Percentiles rank a stretch among this genome's conserved stretches.
Evolutionary conservation across 2,113 vertebrate genomes (phyloP).

Genomic region (Plestiodon gilberti): DNA sequence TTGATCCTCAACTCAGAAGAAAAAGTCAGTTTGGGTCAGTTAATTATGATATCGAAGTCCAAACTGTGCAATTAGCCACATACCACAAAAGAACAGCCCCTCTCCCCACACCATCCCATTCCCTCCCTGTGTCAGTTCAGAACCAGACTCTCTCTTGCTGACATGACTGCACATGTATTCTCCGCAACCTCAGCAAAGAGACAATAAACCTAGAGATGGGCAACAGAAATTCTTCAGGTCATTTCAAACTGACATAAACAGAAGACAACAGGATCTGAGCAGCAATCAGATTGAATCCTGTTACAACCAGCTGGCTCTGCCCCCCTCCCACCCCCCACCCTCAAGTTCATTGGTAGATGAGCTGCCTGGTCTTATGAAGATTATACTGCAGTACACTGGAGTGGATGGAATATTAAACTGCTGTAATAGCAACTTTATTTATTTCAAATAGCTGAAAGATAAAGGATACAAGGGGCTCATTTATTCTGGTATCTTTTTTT

Average conservation of each 20-base stretch:
- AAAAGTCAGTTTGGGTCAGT: conserved; percentile 53
- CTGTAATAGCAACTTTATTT: conserved; percentile 34
- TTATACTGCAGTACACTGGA: conserved; percentile 55
- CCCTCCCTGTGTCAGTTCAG: conserved; percentile 40
- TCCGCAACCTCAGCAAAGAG: conserved; percentile 39
- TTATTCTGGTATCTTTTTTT: conserved; percentile 7
- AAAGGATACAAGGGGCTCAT: conserved; percentile 7
- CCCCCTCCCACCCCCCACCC: neutral
- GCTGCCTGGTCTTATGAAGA: conserved; percentile 58
- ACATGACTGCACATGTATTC: conserved; percentile 39
- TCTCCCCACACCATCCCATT: conserved; percentile 29
- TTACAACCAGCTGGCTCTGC: conserved; percentile 54
- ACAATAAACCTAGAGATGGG: conserved; percentile 22
- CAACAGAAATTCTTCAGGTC: conserved; percentile 66
- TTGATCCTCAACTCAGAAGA: too few relatives aligned
- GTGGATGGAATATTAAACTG: conserved; percentile 65
- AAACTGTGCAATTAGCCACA: conserved; percentile 47
- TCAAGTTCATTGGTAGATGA: conserved; percentile 49
- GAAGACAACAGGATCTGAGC: conserved; percentile 41
- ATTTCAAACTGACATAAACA: conserved; percentile 65
- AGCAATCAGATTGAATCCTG: conserved; percentile 55
- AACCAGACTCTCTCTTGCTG: conserved; percentile 29
- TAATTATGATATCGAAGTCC: conserved; percentile 29
- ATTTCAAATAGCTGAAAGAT: conserved; percentile 8
- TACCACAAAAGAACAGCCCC: conserved; percentile 25